Evolutionary conservation across 2,888 invertebrate species (phyloP), one percentile per base, ranked within the genome.

Genomic region (Trachelus tabidus): DNA sequence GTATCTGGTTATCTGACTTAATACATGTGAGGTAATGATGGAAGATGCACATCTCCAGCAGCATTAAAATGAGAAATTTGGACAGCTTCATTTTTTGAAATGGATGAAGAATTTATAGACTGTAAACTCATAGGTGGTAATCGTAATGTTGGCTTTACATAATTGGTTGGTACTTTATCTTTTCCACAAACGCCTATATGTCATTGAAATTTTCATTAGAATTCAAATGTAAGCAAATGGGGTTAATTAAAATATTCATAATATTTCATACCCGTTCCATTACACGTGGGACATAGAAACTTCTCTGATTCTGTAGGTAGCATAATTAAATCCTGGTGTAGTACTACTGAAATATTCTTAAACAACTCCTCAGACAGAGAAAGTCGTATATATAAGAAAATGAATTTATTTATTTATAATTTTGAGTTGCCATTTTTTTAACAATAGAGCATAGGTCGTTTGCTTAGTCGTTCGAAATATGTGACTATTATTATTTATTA

Each of bases 201-300:
- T 56, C 9, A 56, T 56, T 56, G 23, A 23, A 56, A 2, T 56
- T 56, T 56, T 23, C 56, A 23, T 56, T 56, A 56, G 23, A 9
- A 11, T 23, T 73, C n/a, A 15, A 23, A n/a, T 71, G 34, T 71
- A 69, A 76, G 23, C 12, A 75, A 40, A 76, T 12, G 4, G 34
- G 35, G 74, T 33, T n/a, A 74, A 73, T 56, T 75, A 34, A 6
- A 33, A 76, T 73, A 56, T 56, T n/a, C 30, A 69, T n/a, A 30
- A 34, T 75, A 23, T 12, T 33, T 31, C 75, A 40, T 78, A 82
- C 82, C 82, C 78, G 75, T 81, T 35, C 82, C 82, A 35, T 81
- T 81, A 33, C 82, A 82, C 81, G 79, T 81, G 12, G 81, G 82
- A 73, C 82, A 82, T 34, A 69, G 56, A 37, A 79, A 80, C 31